phyloP scores from a whole-genome alignment of 2,797 vertebrate species.

The Microctenopoma lineatum region DNA sequence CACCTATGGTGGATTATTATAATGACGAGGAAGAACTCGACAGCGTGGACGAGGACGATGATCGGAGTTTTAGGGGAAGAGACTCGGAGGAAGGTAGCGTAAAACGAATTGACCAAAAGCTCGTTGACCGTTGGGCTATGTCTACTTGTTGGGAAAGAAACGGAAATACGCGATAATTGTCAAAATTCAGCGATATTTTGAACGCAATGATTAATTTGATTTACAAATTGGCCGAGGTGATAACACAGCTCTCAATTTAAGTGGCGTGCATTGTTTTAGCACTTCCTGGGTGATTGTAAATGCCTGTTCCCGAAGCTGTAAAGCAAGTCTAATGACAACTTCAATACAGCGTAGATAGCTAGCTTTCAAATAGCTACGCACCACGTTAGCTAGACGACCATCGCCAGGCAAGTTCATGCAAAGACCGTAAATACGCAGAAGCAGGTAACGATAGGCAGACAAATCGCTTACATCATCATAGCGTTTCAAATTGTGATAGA shows the following conservation, averaged over 20 bases:
- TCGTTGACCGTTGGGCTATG: slow-evolving; percentile 54
- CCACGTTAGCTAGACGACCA: slow-evolving; percentile 5
- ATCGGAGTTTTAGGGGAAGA: slow-evolving; percentile 93
- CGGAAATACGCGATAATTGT: slow-evolving; percentile 40
- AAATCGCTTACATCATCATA: rapidly evolving
- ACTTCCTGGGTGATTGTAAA: no score
- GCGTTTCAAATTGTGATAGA: rapidly evolving
- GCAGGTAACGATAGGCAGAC: background rate
- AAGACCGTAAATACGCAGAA: background rate
- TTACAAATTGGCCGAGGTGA: rapidly evolving
- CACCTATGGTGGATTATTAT: slow-evolving; percentile 93
- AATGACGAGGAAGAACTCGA: slow-evolving; percentile 96
- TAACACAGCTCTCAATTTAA: rapidly evolving
- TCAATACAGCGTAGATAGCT: slow-evolving; percentile 27
- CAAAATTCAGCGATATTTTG: background rate
- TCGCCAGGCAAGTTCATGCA: background rate
- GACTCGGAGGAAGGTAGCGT: slow-evolving; percentile 94
- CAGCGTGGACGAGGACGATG: slow-evolving; percentile 95
- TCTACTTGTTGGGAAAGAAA: slow-evolving; percentile 65
- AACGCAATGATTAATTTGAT: background rate
- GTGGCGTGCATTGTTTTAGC: rapidly evolving
- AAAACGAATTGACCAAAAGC: slow-evolving; percentile 34
- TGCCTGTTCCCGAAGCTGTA: background rate
- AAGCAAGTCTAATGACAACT: background rate
- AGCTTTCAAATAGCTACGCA: slow-evolving; percentile 34